These are phyloP conservation scores for Casuarius casuarius DNA, from an alignment of 2,113 vertebrate genomes.

Conservation along the genomic window DNA sequence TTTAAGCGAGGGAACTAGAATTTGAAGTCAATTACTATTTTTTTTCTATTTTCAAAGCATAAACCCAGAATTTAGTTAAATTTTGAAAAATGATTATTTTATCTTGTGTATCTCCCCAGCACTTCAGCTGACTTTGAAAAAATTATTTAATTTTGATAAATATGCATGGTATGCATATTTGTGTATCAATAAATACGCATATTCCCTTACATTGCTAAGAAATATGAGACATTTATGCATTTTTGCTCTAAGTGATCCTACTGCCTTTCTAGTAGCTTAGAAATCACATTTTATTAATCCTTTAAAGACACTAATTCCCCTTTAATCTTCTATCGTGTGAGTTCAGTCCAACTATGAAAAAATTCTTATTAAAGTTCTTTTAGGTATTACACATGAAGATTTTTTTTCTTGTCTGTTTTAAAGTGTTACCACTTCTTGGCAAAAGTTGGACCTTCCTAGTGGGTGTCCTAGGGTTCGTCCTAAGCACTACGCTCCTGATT, in stretches of 20 bases:
- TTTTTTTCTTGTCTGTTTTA: not conserved
- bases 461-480: slow-evolving; percentile 76
- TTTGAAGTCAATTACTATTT: not conserved
- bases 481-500: slow-evolving; percentile 82
- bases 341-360: not conserved
- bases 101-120: not conserved
- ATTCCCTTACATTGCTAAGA: not conserved
- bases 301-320: not conserved
- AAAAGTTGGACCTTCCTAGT: slow-evolving; percentile 89
- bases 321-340: not conserved
- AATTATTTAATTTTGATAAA: not conserved
- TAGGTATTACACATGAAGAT: not conserved
- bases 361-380: not conserved
- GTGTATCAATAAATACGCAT: not conserved
- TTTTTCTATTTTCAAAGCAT: not conserved
- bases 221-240: not conserved
- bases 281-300: not conserved
- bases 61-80: not conserved
- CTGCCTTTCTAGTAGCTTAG: not conserved
- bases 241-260: not conserved
- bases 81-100: not conserved
- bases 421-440: slow-evolving; percentile 59
- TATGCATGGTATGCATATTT: not conserved
- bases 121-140: not conserved
- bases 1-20: not conserved